Evolutionary conservation across 1,140 invertebrate genomes (phyloP), one percentile per base, ranked within the genome.

Genomic region (Nephotettix cincticeps): DNA sequence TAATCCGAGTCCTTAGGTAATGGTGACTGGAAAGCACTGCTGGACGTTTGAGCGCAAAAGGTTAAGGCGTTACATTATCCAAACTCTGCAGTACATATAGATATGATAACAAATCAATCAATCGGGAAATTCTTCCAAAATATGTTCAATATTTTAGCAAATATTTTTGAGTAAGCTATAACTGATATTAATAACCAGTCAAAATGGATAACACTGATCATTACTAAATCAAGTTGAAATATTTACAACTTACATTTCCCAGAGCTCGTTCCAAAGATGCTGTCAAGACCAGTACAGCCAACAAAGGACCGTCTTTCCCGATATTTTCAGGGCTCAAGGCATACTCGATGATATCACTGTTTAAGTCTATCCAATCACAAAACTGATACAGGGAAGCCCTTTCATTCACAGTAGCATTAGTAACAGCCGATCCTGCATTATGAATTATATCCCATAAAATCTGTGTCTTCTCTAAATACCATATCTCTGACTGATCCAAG

Each of bases 181-280:
- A n/a, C n/a, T n/a, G n/a, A n/a, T n/a, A n/a, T n/a, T n/a, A n/a
- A n/a, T n/a, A n/a, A n/a, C n/a, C n/a, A n/a, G n/a, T n/a, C n/a
- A n/a, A n/a, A n/a, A n/a, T n/a, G n/a, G n/a, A n/a, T n/a, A n/a
- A n/a, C n/a, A n/a, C n/a, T n/a, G n/a, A n/a, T n/a, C n/a, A n/a
- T n/a, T n/a, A n/a, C n/a, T n/a, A n/a, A n/a, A n/a, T n/a, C n/a
- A n/a, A n/a, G n/a, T n/a, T n/a, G n/a, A n/a, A n/a, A n/a, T n/a
- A n/a, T n/a, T n/a, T n/a, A n/a, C 32, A 36, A 71, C 71, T 65
- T 51, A 72, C 71, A 69, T 72, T 72, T 47, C 71, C 68, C 11
- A 72, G 43, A 21, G 67, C 58, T 17, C 68, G 43, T 29, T 72
- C 71, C 2, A 72, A 45, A 27, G 64, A 17, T 0, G 71, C 40